These are phyloP conservation scores for Dendrocopos noguchii DNA, from an alignment of 2,113 vertebrate genomes.

Conservation along the genomic window DNA sequence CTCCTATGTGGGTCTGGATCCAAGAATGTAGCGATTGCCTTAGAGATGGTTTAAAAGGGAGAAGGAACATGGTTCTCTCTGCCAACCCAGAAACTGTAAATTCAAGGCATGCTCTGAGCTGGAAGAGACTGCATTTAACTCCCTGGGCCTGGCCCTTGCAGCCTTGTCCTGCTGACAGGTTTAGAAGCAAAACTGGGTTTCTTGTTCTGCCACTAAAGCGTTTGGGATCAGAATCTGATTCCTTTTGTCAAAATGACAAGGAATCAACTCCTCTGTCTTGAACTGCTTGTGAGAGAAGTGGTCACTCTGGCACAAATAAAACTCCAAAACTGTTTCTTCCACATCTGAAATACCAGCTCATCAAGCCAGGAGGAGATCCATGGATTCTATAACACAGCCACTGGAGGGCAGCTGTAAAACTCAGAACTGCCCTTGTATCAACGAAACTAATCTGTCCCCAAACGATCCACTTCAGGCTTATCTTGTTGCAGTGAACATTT, in stretches of 20 bases:
- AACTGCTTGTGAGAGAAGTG: neutral
- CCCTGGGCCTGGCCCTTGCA: neutral
- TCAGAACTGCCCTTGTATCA: neutral
- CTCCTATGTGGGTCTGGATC: neutral
- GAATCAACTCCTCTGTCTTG: neutral
- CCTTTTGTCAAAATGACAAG: neutral
- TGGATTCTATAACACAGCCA: neutral
- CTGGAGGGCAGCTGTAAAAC: neutral
- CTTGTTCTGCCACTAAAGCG: neutral
- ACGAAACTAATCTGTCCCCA: neutral
- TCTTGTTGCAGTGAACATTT: neutral
- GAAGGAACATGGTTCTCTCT: neutral
- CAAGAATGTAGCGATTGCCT: neutral
- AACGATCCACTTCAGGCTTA: neutral
- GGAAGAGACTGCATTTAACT: neutral
- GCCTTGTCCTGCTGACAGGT: accelerated
- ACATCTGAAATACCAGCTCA: neutral
- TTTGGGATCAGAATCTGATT: neutral
- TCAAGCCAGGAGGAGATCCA: neutral
- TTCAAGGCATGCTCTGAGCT: neutral
- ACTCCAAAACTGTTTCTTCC: neutral
- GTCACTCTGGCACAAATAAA: neutral
- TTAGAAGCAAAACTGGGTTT: neutral
- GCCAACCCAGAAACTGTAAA: neutral
- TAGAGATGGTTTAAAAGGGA: neutral